phyloP scores from a whole-genome alignment of 2,113 vertebrate genomes.

The Urocynchramus pylzowi region DNA sequence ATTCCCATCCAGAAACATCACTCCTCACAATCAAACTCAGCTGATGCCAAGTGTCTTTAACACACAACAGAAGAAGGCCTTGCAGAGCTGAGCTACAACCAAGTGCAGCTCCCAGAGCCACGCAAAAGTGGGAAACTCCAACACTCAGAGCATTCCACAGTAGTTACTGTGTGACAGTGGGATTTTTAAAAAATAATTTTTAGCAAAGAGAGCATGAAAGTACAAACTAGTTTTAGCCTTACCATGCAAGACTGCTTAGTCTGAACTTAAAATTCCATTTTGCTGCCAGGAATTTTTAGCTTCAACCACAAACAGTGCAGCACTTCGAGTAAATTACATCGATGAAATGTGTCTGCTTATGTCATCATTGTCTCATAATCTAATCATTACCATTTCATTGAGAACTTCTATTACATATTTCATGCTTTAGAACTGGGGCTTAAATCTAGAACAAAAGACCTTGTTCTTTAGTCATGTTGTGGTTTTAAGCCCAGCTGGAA shows the following conservation, averaged over 20 bases:
- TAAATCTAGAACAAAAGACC: not conserved
- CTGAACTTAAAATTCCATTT: not conserved
- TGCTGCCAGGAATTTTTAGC: not conserved
- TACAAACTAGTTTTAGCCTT: not conserved
- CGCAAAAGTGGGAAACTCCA: not conserved
- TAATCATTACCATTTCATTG: not conserved
- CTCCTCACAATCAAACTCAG: not conserved
- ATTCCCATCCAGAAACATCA: not conserved
- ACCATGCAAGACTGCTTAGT: not conserved
- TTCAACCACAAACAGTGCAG: not conserved
- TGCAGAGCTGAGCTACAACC: not conserved
- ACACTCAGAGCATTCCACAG: not conserved
- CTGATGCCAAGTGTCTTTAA: rapidly evolving
- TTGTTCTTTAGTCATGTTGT: not conserved
- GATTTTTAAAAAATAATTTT: not conserved
- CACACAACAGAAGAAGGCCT: not conserved
- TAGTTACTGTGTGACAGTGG: not conserved
- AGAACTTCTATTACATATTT: not conserved
- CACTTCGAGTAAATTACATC: not conserved
- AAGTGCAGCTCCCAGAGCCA: not conserved
- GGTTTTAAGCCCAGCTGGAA: not conserved
- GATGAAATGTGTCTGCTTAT: not conserved
- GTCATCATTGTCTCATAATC: not conserved
- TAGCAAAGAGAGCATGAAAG: not conserved
- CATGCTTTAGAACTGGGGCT: not conserved